Base-by-base conservation (phyloP, 1,140 invertebrate genomes). In the Drosophila ohnishii region DNA sequence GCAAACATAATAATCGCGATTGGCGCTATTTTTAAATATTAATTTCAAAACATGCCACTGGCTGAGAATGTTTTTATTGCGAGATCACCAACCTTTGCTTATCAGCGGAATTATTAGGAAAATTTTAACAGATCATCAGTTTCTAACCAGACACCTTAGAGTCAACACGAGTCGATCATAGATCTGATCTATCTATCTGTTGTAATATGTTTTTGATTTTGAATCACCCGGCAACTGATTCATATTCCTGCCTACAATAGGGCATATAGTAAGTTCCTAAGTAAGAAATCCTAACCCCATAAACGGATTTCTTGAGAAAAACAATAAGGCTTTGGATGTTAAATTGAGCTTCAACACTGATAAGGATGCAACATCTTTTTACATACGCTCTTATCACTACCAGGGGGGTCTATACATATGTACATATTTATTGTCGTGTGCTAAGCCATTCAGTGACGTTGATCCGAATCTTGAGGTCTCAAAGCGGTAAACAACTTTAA, bases 401-500 rank as follows among this genome's bases (percentile, higher is more conserved):
- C 56, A 44, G 53, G 70, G 78, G 62, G 78, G 70, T 47, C 45
- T n/a, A 8, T 2, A n/a, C 25, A 45, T 32, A 53, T n/a, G 11
- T 16, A 56, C 5, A 34, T 7, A 50, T 32, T 50, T 50, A 28
- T 63, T 45, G 22, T 44, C n/a, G 35, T 37, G 16, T 22, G 40
- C 40, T 37, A 30, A 47, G 51, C 13, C 22, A n/a, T 53, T 37
- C 32, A 47, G 34, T 51, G 44, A 34, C 69, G 22, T 14, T 47
- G 58, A 51, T 35, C 37, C 60, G 19, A 42, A 8, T 42, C 57
- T 51, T 42, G 56, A 61, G 25, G 28, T 45, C 37, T 42, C 28
- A 50, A 66, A 28, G 39, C 65, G 5, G 82, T 87, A 87, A 87
- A 86, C 83, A 86, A 82, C 56, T 66, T 73, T 81, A 48, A 70